Percentiles rank a stretch among this genome's conserved stretches.
These are phyloP conservation scores for Lasiommata megera DNA, from an alignment of 2,888 invertebrate genomes.

Conservation along the genomic window DNA sequence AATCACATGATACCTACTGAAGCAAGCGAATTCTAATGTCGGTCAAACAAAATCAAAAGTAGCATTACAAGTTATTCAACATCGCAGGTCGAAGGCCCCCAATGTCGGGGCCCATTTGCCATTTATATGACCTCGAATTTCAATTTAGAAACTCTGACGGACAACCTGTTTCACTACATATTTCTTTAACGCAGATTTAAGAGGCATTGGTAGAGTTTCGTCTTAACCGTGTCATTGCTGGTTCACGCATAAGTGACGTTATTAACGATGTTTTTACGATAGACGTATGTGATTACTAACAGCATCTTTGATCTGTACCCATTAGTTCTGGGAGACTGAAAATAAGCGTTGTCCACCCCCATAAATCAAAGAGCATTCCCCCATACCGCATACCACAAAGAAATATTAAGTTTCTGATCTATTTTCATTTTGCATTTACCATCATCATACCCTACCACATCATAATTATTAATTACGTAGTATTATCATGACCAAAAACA, in stretches of 20 bases:
- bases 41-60: slow-evolving; percentile 73
- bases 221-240: not conserved
- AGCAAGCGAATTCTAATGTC: slow-evolving; percentile 38
- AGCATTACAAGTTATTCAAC: slow-evolving; percentile 69
- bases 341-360: too few species aligned
- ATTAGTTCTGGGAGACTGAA: too few species aligned
- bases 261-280: too few species aligned
- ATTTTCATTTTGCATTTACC: too few species aligned
- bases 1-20: slow-evolving; percentile 38
- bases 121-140: slow-evolving; percentile 60
- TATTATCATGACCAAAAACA: too few species aligned
- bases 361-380: too few species aligned
- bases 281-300: too few species aligned
- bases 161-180: slow-evolving; percentile 17
- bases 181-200: not conserved
- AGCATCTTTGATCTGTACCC: too few species aligned
- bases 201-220: not conserved
- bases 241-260: not conserved
- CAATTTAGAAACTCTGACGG: slow-evolving; percentile 27
- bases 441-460: too few species aligned
- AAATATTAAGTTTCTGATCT: too few species aligned
- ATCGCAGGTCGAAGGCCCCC: slow-evolving; percentile 58
- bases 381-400: too few species aligned
- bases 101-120: slow-evolving; percentile 47
- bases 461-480: too few species aligned